Evolutionary conservation across 2,797 vertebrate genomes (phyloP), one percentile per base, ranked within the genome.

Genomic region (Gallirallus australis): DNA sequence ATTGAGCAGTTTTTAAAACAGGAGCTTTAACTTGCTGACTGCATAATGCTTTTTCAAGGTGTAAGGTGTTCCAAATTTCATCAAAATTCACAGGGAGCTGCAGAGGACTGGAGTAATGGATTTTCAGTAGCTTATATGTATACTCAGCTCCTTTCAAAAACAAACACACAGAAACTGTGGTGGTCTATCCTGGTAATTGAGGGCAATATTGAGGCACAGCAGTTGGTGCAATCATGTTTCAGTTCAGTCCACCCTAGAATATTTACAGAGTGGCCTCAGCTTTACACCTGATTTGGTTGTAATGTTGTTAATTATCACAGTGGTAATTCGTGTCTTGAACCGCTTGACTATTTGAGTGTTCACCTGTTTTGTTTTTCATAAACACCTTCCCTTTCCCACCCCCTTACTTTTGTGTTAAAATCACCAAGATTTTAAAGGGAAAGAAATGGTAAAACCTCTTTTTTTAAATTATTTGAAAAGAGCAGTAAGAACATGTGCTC

Each of bases 261-360:
- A 52, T 78, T 91, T 90, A 82, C 45, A 57, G 45, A 81, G n/a
- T 75, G 35, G 60, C 59, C 63, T 70, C 31, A 54, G 82, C 54
- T 88, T 95, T 93, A 60, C 78, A 56, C 52, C 63, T 86, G 15
- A 7, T 45, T 93, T 91, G 25, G 35, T 23, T 81, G 35, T 85
- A 93, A 92, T 89, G 28, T 40, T 86, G 64, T 69, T 92, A 65
- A 82, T 92, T 93, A 87, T 85, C 89, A 63, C 89, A 93, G 91
- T 1, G 0, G 66, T 81, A 63, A 79, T 76, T 91, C 42, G 45
- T 59, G 30, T 70, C 63, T 88, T 90, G n/a, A 81, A 59, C 31
- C 14, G 56, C 54, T 78, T 72, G 40, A 66, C 39, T 92, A 9
- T 93, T 89, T 2, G 7, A 85, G 45, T 24, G 1, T 69, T 91